phyloP scores from a whole-genome alignment of 2,797 vertebrate genomes.

The Todus mexicanus region DNA sequence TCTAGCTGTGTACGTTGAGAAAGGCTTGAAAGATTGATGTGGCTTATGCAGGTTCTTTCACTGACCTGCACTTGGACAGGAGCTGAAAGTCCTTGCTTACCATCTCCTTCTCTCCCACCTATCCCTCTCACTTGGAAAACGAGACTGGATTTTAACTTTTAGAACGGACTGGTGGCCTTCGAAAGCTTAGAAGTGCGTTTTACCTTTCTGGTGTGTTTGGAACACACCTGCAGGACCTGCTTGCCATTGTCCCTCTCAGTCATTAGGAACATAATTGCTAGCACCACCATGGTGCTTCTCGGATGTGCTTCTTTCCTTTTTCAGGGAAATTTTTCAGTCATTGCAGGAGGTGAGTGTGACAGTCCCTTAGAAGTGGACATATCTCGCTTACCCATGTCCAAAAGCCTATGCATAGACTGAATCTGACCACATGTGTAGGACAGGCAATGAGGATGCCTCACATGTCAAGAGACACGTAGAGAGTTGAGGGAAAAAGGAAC shows the following conservation, averaged over 20 bases:
- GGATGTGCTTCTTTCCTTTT: background rate
- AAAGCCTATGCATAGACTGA: background rate
- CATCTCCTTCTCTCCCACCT: background rate
- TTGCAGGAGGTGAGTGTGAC: rapidly evolving
- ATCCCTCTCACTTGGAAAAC: background rate
- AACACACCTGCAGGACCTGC: background rate
- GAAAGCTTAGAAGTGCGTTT: background rate
- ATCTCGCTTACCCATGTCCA: background rate
- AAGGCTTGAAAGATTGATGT: background rate
- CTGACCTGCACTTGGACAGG: background rate
- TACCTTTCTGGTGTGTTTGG: background rate
- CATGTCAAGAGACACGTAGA: background rate
- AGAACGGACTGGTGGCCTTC: background rate
- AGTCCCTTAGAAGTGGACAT: background rate
- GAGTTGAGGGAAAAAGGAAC: background rate
- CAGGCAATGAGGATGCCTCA: background rate
- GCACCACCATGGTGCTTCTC: background rate
- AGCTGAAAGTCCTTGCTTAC: background rate
- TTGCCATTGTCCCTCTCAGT: background rate
- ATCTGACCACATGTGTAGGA: background rate
- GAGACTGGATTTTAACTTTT: background rate
- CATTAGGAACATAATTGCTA: background rate
- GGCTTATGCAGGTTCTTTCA: background rate
- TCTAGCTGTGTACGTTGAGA: rapidly evolving
- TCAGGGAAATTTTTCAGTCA: background rate